Base-by-base conservation (phyloP, 2,797 vertebrate genomes). In the Carcharodon carcharias region DNA sequence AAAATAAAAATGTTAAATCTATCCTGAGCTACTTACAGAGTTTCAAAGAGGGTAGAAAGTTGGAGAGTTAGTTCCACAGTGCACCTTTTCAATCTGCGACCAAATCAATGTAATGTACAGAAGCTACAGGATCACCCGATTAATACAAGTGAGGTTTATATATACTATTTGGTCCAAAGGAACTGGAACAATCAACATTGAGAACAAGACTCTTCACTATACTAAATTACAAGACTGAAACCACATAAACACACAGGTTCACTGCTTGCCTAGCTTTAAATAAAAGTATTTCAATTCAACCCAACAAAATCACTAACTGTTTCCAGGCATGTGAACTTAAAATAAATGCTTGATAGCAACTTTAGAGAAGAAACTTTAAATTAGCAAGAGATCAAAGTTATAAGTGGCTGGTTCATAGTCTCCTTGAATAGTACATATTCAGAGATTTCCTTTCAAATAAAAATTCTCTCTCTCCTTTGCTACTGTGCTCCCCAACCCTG, bases 191-290 rank as follows among this genome's bases (percentile, higher is more conserved):
- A 56, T 50, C 94, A 28, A 95, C 69, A 73, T 21, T 14, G 54
- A 95, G 94, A 95, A 95, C 69, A 95, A 77, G 69, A 31, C 31
- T 28, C 94, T n/a, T 40, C 69, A 56, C n/a, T 93, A 12, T 93
- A 23, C 91, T 93, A 67, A 93, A 93, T 93, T 67, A 93, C 91
- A 93, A 93, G 61, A 28, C n/a, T 93, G 91, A 93, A 93, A 67
- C 94, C 69, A 95, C 94, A 95, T 95, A 95, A 95, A 95, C 50
- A 71, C 56, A 91, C 45, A 35, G 45, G 45, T n/a, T 71, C 69
- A 56, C 28, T 56, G 69, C 71, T 18, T 77, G 50, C 69, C 14
- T n/a, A 77, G 50, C 67, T 95, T 31, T 77, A 73, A 95, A 95
- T 93, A 93, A n/a, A 93, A 93, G n/a, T 45, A 58, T 31, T 95